Conservation (phyloP, 1,140 invertebrate species). For the Drosophila triauraria region DNA sequence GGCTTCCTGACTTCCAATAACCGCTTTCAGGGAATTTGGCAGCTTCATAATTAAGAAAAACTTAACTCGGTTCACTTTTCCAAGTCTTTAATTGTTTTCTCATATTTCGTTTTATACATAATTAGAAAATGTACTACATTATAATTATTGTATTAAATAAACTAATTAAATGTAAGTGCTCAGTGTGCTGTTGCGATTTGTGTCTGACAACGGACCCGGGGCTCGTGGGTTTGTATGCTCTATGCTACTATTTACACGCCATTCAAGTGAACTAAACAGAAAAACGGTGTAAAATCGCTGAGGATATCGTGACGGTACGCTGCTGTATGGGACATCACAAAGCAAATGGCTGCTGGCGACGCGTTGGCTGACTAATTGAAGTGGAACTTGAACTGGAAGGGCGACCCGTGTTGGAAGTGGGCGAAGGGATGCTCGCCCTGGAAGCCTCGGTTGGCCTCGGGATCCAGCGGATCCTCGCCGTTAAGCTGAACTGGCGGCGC, state of each 20-base stretch:
- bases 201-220: slow-evolving; percentile 52
- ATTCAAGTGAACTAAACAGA: slow-evolving; percentile 62
- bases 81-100: slow-evolving; percentile 42
- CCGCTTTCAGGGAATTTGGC: not conserved
- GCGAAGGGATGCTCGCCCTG: slow-evolving; percentile 93
- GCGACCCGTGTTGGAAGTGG: slow-evolving; percentile 93
- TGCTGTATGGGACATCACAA: slow-evolving; percentile 50
- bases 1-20: not conserved
- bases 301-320: slow-evolving; percentile 8
- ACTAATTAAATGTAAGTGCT: slow-evolving; percentile 77
- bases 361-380: slow-evolving; percentile 88
- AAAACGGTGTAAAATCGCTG: slow-evolving; percentile 67
- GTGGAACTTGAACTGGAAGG: slow-evolving; percentile 99
- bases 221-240: slow-evolving; percentile 34
- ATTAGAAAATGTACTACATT: slow-evolving; percentile 83
- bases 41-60: not conserved
- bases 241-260: slow-evolving; percentile 78
- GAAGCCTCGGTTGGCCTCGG: slow-evolving; percentile 90
- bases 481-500: slow-evolving; percentile 95
- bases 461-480: slow-evolving; percentile 98
- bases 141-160: slow-evolving; percentile 79
- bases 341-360: slow-evolving; percentile 52
- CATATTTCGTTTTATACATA: slow-evolving; percentile 63
- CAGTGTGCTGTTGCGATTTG: slow-evolving; percentile 55
- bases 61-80: slow-evolving; percentile 24